Percentiles rank a stretch among this genome's conserved stretches.
Conservation (phyloP, 2,113 vertebrate genomes). For the Uria aalge region DNA sequence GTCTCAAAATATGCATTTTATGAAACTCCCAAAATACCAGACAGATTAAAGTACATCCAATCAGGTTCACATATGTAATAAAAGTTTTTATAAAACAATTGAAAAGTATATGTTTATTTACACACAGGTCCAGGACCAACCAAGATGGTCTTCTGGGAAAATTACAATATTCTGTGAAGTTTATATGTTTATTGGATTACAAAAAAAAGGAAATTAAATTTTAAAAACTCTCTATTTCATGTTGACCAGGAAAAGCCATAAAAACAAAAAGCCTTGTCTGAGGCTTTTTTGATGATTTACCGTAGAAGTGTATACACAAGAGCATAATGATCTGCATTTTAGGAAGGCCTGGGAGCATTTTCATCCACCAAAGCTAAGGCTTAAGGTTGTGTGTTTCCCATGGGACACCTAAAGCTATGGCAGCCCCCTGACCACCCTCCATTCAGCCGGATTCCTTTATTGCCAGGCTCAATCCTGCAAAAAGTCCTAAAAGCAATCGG, state of each 20-base stretch:
- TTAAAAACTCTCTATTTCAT: not conserved
- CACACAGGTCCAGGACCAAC: constrained; percentile 60
- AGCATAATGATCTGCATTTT: not conserved
- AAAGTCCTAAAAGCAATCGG: not conserved
- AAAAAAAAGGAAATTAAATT: not conserved
- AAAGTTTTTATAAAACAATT: constrained; percentile 70
- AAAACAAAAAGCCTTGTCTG: not conserved
- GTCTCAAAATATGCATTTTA: constrained; percentile 59
- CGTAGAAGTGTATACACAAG: not conserved
- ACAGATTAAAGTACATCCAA: constrained; percentile 63
- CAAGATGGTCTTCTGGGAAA: constrained; percentile 43
- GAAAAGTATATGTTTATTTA: constrained; percentile 64
- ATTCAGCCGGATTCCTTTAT: not conserved
- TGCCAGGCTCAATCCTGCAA: not conserved
- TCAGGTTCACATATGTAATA: constrained; percentile 55
- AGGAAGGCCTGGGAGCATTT: not conserved
- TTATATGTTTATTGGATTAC: constrained; percentile 22
- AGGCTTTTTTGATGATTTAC: not conserved
- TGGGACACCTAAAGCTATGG: not conserved
- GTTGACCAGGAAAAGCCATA: not conserved
- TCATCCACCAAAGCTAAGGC: not conserved
- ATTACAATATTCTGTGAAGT: constrained; percentile 43
- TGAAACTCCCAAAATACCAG: constrained; percentile 63
- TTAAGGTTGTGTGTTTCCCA: not conserved
- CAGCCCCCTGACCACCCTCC: not conserved